A percentile compares a stretch with the other conserved stretches of the same genome.
Evolutionary conservation across 2,888 invertebrate genomes (phyloP).

Genomic region (Synanthedon vespiformis): DNA sequence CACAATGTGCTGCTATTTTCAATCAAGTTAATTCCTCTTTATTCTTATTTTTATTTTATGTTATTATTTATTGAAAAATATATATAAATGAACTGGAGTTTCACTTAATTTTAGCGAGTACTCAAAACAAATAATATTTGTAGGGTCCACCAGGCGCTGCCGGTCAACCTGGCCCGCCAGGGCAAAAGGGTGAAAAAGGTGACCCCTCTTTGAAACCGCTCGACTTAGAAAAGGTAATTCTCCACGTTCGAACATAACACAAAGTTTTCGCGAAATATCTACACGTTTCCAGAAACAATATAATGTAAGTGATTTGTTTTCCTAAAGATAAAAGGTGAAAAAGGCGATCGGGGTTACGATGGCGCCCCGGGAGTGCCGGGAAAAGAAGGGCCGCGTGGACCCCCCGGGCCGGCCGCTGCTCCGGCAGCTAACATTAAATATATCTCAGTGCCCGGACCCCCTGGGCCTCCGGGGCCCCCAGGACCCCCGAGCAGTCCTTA

Average conservation of each 20-base stretch:
- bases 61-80: no score
- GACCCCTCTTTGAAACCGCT: slow-evolving; percentile 63
- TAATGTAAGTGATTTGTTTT: slow-evolving; percentile 14
- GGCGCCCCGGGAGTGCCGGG: slow-evolving; percentile 66
- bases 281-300: slow-evolving; percentile 7
- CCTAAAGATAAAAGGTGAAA: slow-evolving; percentile 69
- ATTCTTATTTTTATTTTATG: no score
- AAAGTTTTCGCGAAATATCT: slow-evolving; percentile 1
- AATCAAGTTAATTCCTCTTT: no score
- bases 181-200: slow-evolving; percentile 80
- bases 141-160: slow-evolving; percentile 79
- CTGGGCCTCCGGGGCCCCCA: slow-evolving; percentile 61
- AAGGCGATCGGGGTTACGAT: slow-evolving; percentile 78
- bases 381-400: slow-evolving; percentile 72
- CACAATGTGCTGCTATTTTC: no score
- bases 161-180: slow-evolving; percentile 73
- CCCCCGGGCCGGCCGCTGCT: slow-evolving; percentile 73
- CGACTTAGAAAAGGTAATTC: slow-evolving; percentile 52
- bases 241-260: neutral
- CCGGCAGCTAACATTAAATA: slow-evolving; percentile 70
- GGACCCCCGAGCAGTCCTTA: slow-evolving; percentile 6
- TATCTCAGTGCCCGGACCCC: slow-evolving; percentile 80
- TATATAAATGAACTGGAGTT: no score
- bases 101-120: no score
- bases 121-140: neutral